Conservation (phyloP, 2,797 vertebrate species). For the Manis crassicaudata region DNA sequence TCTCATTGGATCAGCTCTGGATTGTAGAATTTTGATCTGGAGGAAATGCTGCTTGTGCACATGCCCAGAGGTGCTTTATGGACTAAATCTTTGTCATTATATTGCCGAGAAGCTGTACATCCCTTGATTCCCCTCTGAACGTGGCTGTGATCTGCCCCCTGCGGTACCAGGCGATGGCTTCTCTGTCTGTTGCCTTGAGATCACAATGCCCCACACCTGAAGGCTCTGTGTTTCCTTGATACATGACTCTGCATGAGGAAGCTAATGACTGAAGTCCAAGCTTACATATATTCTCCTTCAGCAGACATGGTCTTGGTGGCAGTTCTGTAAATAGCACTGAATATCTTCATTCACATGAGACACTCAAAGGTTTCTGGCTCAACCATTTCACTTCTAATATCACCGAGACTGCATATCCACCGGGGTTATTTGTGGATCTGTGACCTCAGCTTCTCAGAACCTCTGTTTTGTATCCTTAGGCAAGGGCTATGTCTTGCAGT, state of each 20-base stretch:
- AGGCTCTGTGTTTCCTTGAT: not conserved
- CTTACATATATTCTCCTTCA: rapidly evolving
- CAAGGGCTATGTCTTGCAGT: not conserved
- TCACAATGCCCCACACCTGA: not conserved
- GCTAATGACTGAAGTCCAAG: not conserved
- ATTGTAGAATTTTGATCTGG: not conserved
- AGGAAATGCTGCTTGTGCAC: not conserved
- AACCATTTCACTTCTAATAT: not conserved
- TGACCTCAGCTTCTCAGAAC: not conserved
- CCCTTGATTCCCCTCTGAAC: not conserved
- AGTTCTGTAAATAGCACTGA: not conserved
- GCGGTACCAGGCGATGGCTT: not conserved
- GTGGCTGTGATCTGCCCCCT: not conserved
- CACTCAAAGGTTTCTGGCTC: not conserved
- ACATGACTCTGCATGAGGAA: not conserved
- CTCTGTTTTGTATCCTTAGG: not conserved
- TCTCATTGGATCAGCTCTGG: not conserved
- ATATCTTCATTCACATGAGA: not conserved
- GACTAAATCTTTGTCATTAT: not conserved
- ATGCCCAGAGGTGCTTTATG: not conserved
- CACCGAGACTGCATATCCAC: not conserved
- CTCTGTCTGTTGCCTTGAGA: not conserved
- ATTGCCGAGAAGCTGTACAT: not conserved
- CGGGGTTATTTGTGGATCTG: not conserved
- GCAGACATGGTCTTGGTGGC: not conserved